Percentiles rank a stretch among this genome's conserved stretches.
These are phyloP conservation scores for Leptatherina wallacei DNA, from an alignment of 2,797 vertebrate species.

Conservation along the genomic window DNA sequence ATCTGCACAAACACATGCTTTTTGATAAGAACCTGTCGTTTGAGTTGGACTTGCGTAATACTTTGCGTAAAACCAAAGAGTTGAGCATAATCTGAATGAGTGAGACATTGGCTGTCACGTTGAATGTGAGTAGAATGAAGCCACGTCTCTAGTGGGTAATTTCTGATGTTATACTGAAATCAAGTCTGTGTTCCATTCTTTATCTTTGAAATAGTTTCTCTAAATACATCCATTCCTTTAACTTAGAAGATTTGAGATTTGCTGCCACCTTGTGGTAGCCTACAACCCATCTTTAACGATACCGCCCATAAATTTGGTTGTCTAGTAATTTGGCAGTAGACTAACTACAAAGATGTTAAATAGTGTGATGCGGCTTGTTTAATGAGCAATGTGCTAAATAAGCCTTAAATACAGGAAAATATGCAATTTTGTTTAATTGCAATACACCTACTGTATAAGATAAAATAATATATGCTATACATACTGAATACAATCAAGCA, in stretches of 20 bases:
- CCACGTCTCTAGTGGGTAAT: too few species aligned
- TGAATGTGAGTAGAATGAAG: not conserved
- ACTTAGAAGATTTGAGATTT: constrained; percentile 13
- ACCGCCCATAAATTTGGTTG: not conserved
- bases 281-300: not conserved
- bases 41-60: not conserved
- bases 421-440: not conserved
- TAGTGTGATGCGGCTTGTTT: not conserved
- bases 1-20: constrained; percentile 22
- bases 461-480: too few species aligned
- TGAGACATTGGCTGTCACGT: too few species aligned
- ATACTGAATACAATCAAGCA: not conserved
- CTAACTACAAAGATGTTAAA: not conserved
- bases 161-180: not conserved
- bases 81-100: not conserved
- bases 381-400: not conserved
- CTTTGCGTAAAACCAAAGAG: not conserved
- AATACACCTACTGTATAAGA: not conserved
- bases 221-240: not conserved
- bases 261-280: constrained; percentile 61
- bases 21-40: constrained; percentile 20
- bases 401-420: not conserved
- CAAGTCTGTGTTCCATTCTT: too few species aligned
- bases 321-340: not conserved
- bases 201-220: not conserved